Evolutionary conservation across 2,888 invertebrate genomes (phyloP), one percentile per base, ranked within the genome.

Genomic region (Quadroppia sp.): DNA sequence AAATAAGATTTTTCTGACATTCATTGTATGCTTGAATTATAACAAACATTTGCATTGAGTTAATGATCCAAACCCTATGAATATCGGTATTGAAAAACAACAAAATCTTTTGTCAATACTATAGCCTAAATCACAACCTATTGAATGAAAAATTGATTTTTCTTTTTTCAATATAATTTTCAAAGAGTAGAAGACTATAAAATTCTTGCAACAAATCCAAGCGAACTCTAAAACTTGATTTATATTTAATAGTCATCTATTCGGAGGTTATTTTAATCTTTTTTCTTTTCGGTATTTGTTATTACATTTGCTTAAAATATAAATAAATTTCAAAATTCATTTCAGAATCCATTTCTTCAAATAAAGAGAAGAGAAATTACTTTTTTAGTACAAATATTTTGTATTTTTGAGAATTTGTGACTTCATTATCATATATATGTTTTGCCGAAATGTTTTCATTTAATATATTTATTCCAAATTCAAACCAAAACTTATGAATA

Each of bases 51-150:
- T 59, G 59, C 15, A 23, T 45, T 45, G 42, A 69, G 45, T 36
- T 69, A 69, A 69, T 69, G 69, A 69, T 69, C 42, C 69, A 69
- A 69, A 69, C 45, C 69, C 40, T 45, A 69, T 45, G 53, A 53
- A 25, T 28, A 53, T 9, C 15, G 4, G 36, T 7, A 36, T 36
- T 7, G 36, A 7, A 4, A 7, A 36, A 7, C 36, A 11, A 36
- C 45, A 45, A 45, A 23, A n/a, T 20, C 64, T 40, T 9, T 40
- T 36, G 17, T 6, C 64, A 1, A 61, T 61, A 13, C 32, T 32
- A 32, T 61, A 17, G 15, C n/a, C 23, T 56, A 30, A 30, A 20
- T 56, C 28, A 56, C 3, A 23, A 40, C n/a, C 30, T 30, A 36
- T 40, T 64, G 36, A 36, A 40, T n/a, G 23, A 53, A 53, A 20